These are phyloP conservation scores for Cottoperca gobio DNA, from an alignment of 2,797 vertebrate species.

Conservation along the genomic window DNA sequence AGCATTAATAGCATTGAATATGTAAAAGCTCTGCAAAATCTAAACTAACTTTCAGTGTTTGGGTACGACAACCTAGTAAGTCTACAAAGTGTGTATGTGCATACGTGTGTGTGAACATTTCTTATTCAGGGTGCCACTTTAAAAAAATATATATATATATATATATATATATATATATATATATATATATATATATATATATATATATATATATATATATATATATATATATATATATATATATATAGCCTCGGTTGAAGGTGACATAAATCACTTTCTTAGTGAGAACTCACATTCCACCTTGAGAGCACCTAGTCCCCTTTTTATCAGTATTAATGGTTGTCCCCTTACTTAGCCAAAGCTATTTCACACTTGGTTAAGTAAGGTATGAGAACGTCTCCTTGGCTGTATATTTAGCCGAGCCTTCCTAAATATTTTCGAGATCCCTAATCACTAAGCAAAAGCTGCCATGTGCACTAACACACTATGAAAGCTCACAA, in stretches of 20 bases:
- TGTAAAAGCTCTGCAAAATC: background rate
- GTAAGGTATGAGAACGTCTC: constrained; percentile 85
- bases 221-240: no score
- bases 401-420: constrained; percentile 83
- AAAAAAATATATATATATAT: no score
- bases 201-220: no score
- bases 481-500: constrained; percentile 71
- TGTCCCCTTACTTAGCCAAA: constrained; percentile 87
- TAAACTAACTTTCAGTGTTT: constrained; percentile 21
- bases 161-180: no score
- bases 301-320: constrained; percentile 84
- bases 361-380: constrained; percentile 92
- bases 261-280: constrained; percentile 89
- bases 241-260: constrained; percentile 79
- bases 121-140: constrained; percentile 56
- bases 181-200: no score
- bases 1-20: background rate
- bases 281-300: constrained; percentile 85
- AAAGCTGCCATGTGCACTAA: constrained; percentile 77
- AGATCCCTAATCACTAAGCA: constrained; percentile 81
- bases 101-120: constrained; percentile 28
- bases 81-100: constrained; percentile 13
- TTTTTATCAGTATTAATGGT: constrained; percentile 91
- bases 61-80: constrained; percentile 13
- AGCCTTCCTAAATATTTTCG: constrained; percentile 85